Evolutionary conservation across 1,140 invertebrate genomes (phyloP), one percentile per base, ranked within the genome.

Genomic region (Neodiprion lecontei): DNA sequence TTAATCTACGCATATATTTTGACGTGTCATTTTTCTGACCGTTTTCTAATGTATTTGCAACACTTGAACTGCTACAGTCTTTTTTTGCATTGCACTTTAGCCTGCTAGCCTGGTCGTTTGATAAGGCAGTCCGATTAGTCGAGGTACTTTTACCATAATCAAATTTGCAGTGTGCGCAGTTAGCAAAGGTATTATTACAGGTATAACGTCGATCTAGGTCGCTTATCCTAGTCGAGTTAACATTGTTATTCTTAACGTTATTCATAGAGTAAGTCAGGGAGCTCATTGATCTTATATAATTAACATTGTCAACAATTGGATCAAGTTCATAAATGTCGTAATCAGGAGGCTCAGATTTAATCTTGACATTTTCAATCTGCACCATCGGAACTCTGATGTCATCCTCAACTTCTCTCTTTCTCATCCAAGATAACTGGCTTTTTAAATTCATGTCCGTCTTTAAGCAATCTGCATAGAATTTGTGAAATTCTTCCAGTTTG

Each of bases 371-470:
- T 40, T 82, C 81, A 74, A 88, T 85, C 1, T 87, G 84, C 17
- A 88, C 86, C 87, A 88, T 87, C 8, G 87, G 86, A 48, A 80
- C 78, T 5, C 77, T 73, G 67, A 21, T 28, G 48, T 71, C 28
- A 70, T 79, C 69, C 73, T 23, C 40, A 17, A 68, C 80, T 11
- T 79, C 78, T 21, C 80, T 81, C n/a, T 79, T 79, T 1, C 72
- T 77, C 86, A 88, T 87, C 87, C 87, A 88, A 0, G 85, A 88
- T 12, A 88, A 75, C 72, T 87, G 84, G 70, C 77, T 85, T 73
- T 87, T 88, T 4, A 88, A 74, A 28, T 81, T 50, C 8, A 80
- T 74, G 48, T 88, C 86, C 8, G 85, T 86, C 49, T 82, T 87
- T 23, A 85, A 71, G 75, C 85, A 87, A 8, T 86, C 79, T 9